Percentiles rank a stretch among this genome's conserved stretches.
phyloP scores from a whole-genome alignment of 2,113 vertebrate genomes.

The Nycticebus coucang region DNA sequence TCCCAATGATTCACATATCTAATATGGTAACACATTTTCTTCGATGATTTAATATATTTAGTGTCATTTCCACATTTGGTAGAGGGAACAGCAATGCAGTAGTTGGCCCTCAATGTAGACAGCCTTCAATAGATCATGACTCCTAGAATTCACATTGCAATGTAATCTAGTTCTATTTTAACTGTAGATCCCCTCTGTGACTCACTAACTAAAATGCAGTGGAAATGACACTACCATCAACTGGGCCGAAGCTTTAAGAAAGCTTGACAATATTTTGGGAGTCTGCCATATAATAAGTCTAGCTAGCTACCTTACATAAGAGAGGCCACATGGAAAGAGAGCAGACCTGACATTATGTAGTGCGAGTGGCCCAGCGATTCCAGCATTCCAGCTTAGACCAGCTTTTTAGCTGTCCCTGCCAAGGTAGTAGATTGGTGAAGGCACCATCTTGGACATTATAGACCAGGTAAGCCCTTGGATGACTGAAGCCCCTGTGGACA shows the following conservation, averaged over 20 bases:
- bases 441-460: not conserved
- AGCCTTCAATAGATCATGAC: not conserved
- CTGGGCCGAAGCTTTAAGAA: not conserved
- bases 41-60: not conserved
- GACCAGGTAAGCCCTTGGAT: not conserved
- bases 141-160: not conserved
- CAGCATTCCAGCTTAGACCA: not conserved
- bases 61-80: not conserved
- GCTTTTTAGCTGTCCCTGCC: not conserved
- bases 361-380: not conserved
- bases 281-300: not conserved
- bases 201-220: not conserved
- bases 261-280: not conserved
- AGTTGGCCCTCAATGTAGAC: not conserved
- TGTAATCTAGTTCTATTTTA: not conserved
- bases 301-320: not conserved
- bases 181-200: not conserved
- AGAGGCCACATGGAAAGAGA: not conserved
- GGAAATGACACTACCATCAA: not conserved
- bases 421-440: not conserved
- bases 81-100: not conserved
- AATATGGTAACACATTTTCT: constrained; percentile 31
- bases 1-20: constrained; percentile 66
- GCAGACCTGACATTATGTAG: not conserved
- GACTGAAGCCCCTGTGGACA: not conserved